Evolutionary conservation across 2,113 vertebrate species (phyloP).

Genomic region (Vidua chalybeata): DNA sequence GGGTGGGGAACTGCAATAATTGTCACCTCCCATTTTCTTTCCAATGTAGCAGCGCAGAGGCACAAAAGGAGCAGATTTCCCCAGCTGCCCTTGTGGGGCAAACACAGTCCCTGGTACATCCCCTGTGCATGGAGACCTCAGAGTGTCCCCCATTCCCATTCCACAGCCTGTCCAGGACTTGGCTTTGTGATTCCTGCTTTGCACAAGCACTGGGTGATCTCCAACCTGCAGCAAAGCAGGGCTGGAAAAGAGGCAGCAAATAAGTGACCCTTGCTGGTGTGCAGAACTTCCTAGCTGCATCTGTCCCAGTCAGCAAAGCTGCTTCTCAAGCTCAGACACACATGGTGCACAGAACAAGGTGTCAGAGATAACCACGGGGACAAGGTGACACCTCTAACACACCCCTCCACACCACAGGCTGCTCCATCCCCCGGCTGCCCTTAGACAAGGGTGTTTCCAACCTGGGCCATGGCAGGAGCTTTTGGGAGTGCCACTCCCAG

Average conservation of each 20-base stretch:
- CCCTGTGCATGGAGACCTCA: rapidly evolving
- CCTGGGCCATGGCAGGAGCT: neutral
- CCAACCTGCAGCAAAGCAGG: neutral
- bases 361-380: rapidly evolving
- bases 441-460: neutral
- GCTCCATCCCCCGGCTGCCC: neutral
- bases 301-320: neutral
- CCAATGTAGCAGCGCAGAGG: rapidly evolving
- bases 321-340: neutral
- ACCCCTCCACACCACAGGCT: neutral
- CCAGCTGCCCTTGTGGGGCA: rapidly evolving
- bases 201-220: neutral
- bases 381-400: neutral
- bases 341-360: neutral
- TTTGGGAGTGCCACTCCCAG: neutral
- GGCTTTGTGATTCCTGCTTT: neutral
- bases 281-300: neutral
- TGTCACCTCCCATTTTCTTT: neutral
- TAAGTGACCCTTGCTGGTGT: neutral
- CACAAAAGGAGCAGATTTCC: neutral
- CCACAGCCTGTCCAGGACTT: neutral
- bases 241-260: neutral
- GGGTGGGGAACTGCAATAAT: neutral
- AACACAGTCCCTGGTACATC: rapidly evolving
- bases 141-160: neutral